Evolutionary conservation across 2,797 vertebrate species (phyloP).

Genomic region (Gymnothorax javanicus): DNA sequence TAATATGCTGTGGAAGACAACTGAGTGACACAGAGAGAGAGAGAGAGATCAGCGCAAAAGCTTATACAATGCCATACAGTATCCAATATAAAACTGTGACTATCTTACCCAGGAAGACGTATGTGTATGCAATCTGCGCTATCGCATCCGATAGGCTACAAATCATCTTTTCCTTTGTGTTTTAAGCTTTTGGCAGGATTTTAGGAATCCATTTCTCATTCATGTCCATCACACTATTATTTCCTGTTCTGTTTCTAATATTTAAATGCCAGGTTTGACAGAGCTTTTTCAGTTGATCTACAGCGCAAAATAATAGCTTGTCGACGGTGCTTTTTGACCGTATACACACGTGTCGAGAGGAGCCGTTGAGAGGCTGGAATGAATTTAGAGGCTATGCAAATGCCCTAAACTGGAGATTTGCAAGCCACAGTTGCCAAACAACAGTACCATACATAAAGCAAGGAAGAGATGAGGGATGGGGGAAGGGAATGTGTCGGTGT

Average conservation of each 20-base stretch:
- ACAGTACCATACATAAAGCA: constrained; percentile 34
- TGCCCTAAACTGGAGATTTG: constrained; percentile 42
- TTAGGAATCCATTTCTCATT: constrained; percentile 23
- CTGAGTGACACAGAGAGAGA: too few species aligned
- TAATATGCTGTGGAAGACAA: too few species aligned
- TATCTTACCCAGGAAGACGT: too few species aligned
- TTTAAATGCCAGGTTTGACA: constrained; percentile 9
- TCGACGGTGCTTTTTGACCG: constrained; percentile 33
- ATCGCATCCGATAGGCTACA: too few species aligned
- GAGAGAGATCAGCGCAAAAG: too few species aligned
- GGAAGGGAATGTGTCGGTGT: not conserved
- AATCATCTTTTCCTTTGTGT: too few species aligned
- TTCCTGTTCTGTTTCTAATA: constrained; percentile 20
- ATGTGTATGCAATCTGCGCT: too few species aligned
- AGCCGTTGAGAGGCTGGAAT: constrained; percentile 9
- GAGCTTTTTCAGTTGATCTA: constrained; percentile 39
- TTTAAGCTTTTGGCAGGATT: constrained; percentile 38
- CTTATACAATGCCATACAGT: too few species aligned
- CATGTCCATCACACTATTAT: not conserved
- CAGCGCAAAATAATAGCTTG: constrained; percentile 40
- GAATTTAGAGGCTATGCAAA: constrained; percentile 46
- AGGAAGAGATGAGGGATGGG: not conserved
- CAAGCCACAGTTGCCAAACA: constrained; percentile 47
- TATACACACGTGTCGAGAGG: constrained; percentile 10
- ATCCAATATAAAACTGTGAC: too few species aligned